Base-by-base conservation (phyloP, 2,888 invertebrate genomes). In the Tenthredo livida region DNA sequence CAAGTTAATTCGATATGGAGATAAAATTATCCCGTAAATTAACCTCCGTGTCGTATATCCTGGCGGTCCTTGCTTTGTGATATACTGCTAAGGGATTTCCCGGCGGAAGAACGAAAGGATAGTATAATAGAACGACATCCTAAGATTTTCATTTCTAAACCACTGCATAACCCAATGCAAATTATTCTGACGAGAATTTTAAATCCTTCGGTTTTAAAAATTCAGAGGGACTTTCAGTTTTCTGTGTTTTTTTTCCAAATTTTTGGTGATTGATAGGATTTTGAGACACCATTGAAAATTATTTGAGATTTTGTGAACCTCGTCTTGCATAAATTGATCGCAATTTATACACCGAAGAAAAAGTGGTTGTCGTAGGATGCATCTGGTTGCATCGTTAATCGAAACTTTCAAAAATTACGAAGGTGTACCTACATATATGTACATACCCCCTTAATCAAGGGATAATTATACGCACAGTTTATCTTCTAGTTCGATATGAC, bases 1-100 rank as follows among this genome's bases (percentile, higher is more conserved):
- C 67, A 78, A 84, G 29, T 29, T 72, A 83, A 73, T 37, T 9
- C 21, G 43, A 85, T 61, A 85, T 84, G 78, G 85, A 77, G 40
- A 85, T 67, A 85, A 77, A 67, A 72, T 72, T 72, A 72, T 33
- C 70, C 15, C 50, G 72, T 67, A 54, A 72, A 65, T 82, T 21
- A 82, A 33, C 33, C 61, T 17, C 17, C 17, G 65, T 9, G 33
- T 17, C 33, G 15, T 33, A 29, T 50, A 54, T 58, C 58, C 75
- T 40, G 84, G 58, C 73, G 84, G 84, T 84, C n/a, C 33, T 67
- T 67, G 84, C 61, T 77, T 61, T 70, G 67, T 70, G 29, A 67
- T 29, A 61, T 25, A 47, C 65, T 67, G 29, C 29, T 25, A 15
- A 58, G 10, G 50, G 70, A 73, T 58, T 15, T 29, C 33, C 29